Evolutionary conservation across 2,113 vertebrate genomes (phyloP).

Genomic region (Pelusios castaneus): DNA sequence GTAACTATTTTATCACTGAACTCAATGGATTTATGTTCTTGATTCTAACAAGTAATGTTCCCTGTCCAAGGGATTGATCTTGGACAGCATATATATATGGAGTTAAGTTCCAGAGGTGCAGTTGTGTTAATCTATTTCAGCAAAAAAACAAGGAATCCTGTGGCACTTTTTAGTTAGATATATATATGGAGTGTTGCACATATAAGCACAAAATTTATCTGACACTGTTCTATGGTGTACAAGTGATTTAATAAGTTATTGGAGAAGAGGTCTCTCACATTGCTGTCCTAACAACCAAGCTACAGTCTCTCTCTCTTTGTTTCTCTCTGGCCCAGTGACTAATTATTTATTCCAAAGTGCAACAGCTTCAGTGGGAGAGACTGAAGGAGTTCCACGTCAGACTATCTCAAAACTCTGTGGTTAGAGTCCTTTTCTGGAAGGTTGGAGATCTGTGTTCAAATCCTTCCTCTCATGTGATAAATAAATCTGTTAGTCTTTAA

Average conservation of each 20-base stretch:
- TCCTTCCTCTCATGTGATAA: too few relatives aligned
- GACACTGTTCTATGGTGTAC: background rate
- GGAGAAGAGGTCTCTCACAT: background rate
- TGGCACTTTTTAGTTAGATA: too few relatives aligned
- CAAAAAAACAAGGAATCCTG: too few relatives aligned
- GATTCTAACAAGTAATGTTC: background rate
- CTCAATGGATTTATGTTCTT: background rate
- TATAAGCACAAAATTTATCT: background rate
- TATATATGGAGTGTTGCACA: background rate
- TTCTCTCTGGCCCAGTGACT: background rate
- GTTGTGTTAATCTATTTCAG: too few relatives aligned
- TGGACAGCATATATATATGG: background rate
- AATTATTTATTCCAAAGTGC: background rate
- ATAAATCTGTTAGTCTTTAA: too few relatives aligned
- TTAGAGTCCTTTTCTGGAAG: background rate
- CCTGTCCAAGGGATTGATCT: background rate
- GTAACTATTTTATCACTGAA: background rate
- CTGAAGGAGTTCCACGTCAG: background rate
- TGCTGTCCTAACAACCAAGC: background rate
- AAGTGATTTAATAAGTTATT: background rate
- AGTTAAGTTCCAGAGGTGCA: background rate
- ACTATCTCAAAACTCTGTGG: background rate
- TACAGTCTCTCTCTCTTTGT: background rate
- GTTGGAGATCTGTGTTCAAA: background rate
- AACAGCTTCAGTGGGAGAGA: background rate